Base-by-base conservation (phyloP, 2,888 invertebrate species). In the Acanthoscelides obtectus region DNA sequence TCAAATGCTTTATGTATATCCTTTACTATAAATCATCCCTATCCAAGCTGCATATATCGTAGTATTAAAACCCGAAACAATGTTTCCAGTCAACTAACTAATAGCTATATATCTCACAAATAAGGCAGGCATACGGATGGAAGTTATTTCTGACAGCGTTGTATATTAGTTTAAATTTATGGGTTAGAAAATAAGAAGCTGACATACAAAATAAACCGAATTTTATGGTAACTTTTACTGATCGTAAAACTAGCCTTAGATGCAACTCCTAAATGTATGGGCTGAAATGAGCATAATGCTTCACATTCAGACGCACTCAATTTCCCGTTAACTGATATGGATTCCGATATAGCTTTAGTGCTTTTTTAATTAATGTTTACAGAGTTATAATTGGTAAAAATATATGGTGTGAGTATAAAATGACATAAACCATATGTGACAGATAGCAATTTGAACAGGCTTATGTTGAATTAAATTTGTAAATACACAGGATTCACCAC, bases 251-350 rank as follows among this genome's bases (percentile, higher is more conserved):
- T 20, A 19, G 27, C 68, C 85, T 92, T 92, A 75, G 92, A 92
- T 79, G 87, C 90, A 0, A 91, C 91, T 0, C 90, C 91, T 0
- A 89, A 89, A 77, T 91, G 12, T 45, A 6, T 45, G 45, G 12
- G 45, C 17, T 45, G 5, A 12, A 45, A 45, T 12, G 45, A 45
- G 12, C 12, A 45, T 45, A 45, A 45, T 45, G 45, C 45, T 45
- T 25, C 12, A 17, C 45, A 45, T 45, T 45, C 45, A 45, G 45
- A 1, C 45, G 17, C 1, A 12, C 45, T 45, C 45, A 45, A 45
- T 3, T 6, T 12, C 3, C 17, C 6, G 45, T 45, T 45, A 45
- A 25, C 25, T 25, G 25, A 6, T 6, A 25, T 25, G 25, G 25
- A 25, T 45, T 12, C 45, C 5, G n/a, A 45, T 45, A 45, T 45